Conservation (phyloP, 2,797 vertebrate species). For the Semotilus atromaculatus region DNA sequence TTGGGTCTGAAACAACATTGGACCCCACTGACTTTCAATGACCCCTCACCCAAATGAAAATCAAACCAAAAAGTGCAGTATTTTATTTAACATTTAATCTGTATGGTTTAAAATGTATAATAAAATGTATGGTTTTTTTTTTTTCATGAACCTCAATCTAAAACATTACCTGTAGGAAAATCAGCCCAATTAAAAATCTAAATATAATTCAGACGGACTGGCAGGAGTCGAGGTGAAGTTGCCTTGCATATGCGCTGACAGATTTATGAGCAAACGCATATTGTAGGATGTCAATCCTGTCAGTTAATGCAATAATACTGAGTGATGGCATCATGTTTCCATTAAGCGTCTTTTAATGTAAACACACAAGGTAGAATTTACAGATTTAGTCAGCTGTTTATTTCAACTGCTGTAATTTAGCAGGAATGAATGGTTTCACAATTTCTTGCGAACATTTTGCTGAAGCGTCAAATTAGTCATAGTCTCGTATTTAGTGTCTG, state of each 20-base stretch:
- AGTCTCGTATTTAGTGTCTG: conserved; percentile 30
- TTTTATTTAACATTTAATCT: not conserved
- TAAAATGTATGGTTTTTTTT: not conserved
- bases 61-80: not conserved
- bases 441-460: conserved; percentile 33
- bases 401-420: conserved; percentile 28
- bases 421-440: conserved; percentile 16
- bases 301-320: conserved; percentile 20
- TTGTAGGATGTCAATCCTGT: conserved; percentile 18
- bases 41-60: not conserved
- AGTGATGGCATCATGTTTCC: conserved; percentile 27
- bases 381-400: conserved; percentile 40
- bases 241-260: conserved; percentile 6
- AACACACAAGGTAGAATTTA: conserved; percentile 9
- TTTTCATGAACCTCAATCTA: not conserved
- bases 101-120: no score
- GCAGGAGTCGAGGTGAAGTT: conserved; percentile 10
- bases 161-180: not conserved
- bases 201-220: not conserved
- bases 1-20: not conserved
- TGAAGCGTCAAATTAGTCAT: conserved; percentile 44
- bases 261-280: conserved; percentile 20
- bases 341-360: conserved; percentile 24
- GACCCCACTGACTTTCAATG: not conserved
- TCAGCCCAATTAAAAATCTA: not conserved